Percentiles rank a stretch among this genome's conserved stretches.
phyloP scores from a whole-genome alignment of 2,797 vertebrate species.

The Poecilia wingei region DNA sequence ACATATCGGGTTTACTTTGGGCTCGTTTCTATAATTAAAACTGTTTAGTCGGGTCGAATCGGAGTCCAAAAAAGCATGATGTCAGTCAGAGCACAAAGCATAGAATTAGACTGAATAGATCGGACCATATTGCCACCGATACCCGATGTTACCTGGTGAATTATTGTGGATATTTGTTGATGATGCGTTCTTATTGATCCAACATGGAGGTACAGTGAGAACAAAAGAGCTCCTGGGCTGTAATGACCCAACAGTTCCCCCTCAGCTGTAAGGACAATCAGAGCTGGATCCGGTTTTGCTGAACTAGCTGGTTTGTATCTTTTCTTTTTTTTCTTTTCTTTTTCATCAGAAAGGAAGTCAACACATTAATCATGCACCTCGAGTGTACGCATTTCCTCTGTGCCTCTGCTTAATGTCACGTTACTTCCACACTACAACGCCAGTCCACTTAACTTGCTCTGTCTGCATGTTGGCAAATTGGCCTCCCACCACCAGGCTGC shows the following conservation, averaged over 20 bases:
- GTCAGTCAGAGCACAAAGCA: no score
- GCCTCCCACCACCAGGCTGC: constrained; percentile 43
- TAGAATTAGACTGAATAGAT: no score
- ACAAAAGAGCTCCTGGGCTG: background rate
- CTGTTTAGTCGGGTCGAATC: no score
- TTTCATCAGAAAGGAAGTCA: constrained; percentile 6
- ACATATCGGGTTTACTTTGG: no score
- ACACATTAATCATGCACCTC: constrained; percentile 33
- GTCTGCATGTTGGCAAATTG: constrained; percentile 39
- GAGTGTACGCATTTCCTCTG: constrained; percentile 17
- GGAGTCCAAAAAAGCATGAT: no score
- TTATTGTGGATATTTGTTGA: background rate
- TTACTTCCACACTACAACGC: constrained; percentile 14
- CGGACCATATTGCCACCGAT: background rate
- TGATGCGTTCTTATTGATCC: background rate
- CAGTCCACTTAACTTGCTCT: constrained; percentile 28
- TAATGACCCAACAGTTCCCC: background rate
- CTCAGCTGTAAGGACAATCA: background rate
- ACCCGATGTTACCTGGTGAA: no score
- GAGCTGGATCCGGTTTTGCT: constrained; percentile 11
- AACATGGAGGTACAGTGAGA: background rate
- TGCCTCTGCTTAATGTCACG: constrained; percentile 48
- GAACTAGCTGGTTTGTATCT: constrained; percentile 3
- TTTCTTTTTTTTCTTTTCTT: background rate
- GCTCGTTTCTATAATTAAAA: no score